Conservation (phyloP, 2,888 invertebrate genomes). For the Andrena camellia region DNA sequence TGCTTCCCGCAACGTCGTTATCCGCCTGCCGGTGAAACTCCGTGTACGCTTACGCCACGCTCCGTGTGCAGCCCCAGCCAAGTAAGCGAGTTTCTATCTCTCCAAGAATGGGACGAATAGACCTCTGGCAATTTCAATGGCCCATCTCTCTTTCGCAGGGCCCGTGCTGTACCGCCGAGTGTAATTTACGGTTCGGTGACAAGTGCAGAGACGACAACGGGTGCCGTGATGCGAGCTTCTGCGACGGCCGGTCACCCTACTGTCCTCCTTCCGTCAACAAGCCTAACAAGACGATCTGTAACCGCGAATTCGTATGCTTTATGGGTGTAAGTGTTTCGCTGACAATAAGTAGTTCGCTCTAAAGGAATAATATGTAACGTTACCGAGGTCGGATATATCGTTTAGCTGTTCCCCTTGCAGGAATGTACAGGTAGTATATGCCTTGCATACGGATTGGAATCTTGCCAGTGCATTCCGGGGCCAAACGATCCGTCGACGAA, state of each 20-base stretch:
- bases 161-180: constrained; percentile 96
- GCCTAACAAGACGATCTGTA: constrained; percentile 97
- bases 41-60: constrained; percentile 94
- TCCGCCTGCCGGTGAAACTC: constrained; percentile 91
- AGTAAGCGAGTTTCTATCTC: constrained; percentile 85
- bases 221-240: constrained; percentile 96
- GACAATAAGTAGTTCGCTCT: too few relatives aligned
- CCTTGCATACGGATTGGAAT: constrained; percentile 97
- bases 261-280: constrained; percentile 97
- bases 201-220: constrained; percentile 97
- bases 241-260: constrained; percentile 94
- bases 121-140: background rate
- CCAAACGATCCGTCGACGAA: constrained; percentile 93
- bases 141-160: constrained; percentile 87
- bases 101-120: background rate
- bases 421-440: constrained; percentile 99
- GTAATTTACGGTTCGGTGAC: constrained; percentile 93
- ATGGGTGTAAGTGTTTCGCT: constrained; percentile 92
- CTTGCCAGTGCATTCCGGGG: constrained; percentile 95
- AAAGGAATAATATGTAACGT: background rate
- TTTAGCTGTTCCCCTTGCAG: constrained; percentile 83
- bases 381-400: background rate
- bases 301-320: constrained; percentile 98
- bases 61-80: constrained; percentile 93
- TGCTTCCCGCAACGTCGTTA: constrained; percentile 96